A percentile compares a stretch with the other conserved stretches of the same genome.
Evolutionary conservation across 2,888 invertebrate species (phyloP).

Genomic region (Azorinus chamasolen): DNA sequence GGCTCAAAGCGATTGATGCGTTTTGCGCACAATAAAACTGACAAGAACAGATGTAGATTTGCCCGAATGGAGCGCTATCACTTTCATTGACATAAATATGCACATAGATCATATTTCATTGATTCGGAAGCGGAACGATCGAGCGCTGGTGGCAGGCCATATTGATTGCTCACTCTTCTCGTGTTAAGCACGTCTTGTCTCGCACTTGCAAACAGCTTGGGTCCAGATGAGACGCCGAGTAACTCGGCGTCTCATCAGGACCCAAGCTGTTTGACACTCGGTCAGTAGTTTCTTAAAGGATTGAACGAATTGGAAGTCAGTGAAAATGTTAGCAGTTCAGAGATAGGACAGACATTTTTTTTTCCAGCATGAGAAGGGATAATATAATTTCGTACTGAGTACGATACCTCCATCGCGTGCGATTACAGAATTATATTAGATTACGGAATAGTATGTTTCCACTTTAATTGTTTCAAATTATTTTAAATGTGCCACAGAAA

Average conservation of each 20-base stretch:
- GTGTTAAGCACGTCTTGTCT: too few relatives aligned
- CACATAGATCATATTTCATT: constrained; percentile 19
- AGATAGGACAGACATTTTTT: too few relatives aligned
- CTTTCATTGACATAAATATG: constrained; percentile 2
- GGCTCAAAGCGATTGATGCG: constrained; percentile 16
- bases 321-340: too few relatives aligned
- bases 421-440: constrained; percentile 15
- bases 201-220: too few relatives aligned
- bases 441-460: constrained; percentile 8
- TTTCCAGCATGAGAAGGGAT: too few relatives aligned
- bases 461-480: constrained; percentile 19
- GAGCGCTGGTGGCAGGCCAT: too few relatives aligned
- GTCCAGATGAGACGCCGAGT: too few relatives aligned
- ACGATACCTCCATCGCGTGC: constrained; percentile 1
- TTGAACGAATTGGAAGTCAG: too few relatives aligned
- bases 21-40: constrained; percentile 20
- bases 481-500: constrained; percentile 10
- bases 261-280: too few relatives aligned
- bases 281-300: too few relatives aligned
- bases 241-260: too few relatives aligned
- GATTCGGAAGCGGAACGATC: constrained; percentile 8
- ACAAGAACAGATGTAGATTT: constrained; percentile 23
- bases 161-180: too few relatives aligned
- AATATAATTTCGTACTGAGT: neutral
- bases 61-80: neutral